phyloP scores from a whole-genome alignment of 2,888 invertebrate species.

The Lasioglossum calceatum region DNA sequence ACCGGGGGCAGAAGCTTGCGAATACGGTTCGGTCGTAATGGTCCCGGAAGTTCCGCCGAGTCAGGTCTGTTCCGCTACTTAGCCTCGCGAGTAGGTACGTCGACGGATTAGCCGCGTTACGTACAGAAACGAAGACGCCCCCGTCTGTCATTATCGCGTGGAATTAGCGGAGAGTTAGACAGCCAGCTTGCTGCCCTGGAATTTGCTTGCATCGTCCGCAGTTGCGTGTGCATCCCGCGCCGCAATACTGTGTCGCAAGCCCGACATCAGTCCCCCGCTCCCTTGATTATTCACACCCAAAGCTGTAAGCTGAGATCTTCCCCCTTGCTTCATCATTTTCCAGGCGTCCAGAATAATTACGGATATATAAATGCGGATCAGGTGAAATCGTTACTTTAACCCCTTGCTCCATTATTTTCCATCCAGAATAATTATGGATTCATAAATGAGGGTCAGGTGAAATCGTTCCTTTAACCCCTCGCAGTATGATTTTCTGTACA shows the following conservation, averaged over 20 bases:
- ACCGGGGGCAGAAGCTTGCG: background rate
- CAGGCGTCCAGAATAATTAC: no score
- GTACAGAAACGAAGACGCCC: conserved; percentile 8
- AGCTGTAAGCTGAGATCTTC: background rate
- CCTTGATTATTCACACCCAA: background rate
- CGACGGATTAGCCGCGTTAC: conserved; percentile 21
- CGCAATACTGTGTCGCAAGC: background rate
- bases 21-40: background rate
- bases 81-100: background rate
- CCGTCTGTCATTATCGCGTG: conserved; percentile 17
- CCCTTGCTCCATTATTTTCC: no score
- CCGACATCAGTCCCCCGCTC: background rate
- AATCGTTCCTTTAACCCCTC: background rate
- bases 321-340: no score
- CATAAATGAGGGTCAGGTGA: background rate
- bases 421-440: no score
- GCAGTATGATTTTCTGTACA: no score
- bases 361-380: no score
- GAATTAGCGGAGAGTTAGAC: conserved; percentile 5
- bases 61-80: background rate
- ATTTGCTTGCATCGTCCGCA: background rate
- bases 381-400: no score
- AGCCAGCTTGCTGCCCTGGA: background rate
- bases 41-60: conserved; percentile 1
- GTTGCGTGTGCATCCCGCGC: background rate